Base-by-base conservation (phyloP, 2,888 invertebrate species). In the Habroteleia sp. region DNA sequence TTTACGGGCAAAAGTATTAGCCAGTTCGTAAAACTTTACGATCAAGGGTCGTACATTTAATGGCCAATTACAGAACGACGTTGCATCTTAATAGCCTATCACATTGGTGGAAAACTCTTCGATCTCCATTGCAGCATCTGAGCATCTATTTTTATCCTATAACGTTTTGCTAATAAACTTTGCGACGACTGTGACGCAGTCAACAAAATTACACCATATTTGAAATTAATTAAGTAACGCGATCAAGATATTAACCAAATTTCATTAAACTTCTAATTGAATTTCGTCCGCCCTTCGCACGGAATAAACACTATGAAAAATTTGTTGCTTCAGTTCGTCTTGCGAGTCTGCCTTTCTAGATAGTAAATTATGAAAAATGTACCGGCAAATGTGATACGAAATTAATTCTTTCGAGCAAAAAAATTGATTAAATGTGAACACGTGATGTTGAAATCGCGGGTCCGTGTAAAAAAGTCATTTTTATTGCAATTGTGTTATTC, bases 51-150 rank as follows among this genome's bases (percentile, higher is more conserved):
- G 54, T 71, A 60, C 54, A 44, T 44, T 69, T 69, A 54, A 69
- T 71, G 46, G 71, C 29, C 62, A 62, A 54, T 71, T 71, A 62
- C 31, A 62, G 54, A 71, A 71, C 46, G 37, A 44, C 25, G 54
- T 46, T 66, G 54, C 52, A 60, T 69, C 60, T 60, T 69, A 60
- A 60, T 69, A 71, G 69, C 39, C 62, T 62, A 71, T 62, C 60
- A 23, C 39, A 54, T 54, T 62, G 46, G 17, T 42, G 37, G 42
- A 41, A 52, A 42, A 44, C 25, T 52, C 11, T 6, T 6, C 33
- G 54, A 65, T 63, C 42, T 25, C 3, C 17, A n/a, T 8, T 5
- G 16, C 10, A 25, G 17, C 29, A 52, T 52, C 29, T 14, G 11
- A 65, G 27, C 13, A 29, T 13, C 25, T 31, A 33, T n/a, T 56